A percentile compares a stretch with the other conserved stretches of the same genome.
phyloP scores from a whole-genome alignment of 1,140 invertebrate species.

The Neodiprion virginianus region DNA sequence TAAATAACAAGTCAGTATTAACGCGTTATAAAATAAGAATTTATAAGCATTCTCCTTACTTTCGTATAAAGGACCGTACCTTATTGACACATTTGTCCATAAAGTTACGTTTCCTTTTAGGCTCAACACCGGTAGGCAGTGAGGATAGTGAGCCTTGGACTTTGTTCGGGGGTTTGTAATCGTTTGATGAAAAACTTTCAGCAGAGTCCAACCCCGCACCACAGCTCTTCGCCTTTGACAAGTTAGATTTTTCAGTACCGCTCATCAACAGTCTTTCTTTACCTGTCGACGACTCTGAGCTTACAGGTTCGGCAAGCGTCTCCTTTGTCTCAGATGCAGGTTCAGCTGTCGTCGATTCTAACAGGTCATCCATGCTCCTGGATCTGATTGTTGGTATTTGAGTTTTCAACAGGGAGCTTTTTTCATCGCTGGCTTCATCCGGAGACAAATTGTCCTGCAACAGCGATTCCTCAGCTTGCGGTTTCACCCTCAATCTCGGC shows the following conservation, averaged over 20 bases:
- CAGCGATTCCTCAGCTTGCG: neutral
- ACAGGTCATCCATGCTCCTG: conserved; percentile 16
- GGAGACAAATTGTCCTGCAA: neutral
- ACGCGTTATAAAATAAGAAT: neutral
- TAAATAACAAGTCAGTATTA: conserved; percentile 36
- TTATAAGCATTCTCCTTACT: conserved; percentile 50
- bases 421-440: conserved; percentile 14
- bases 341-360: neutral
- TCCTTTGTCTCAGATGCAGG: conserved; percentile 12
- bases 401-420: neutral
- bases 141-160: conserved; percentile 53
- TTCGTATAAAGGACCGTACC: conserved; percentile 75
- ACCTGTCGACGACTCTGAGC: neutral
- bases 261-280: conserved; percentile 15
- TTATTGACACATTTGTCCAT: conserved; percentile 82
- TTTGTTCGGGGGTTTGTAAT: conserved; percentile 36
- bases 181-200: conserved; percentile 39
- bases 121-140: conserved; percentile 46
- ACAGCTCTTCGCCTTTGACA: conserved; percentile 53
- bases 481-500: conserved; percentile 24
- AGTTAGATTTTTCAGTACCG: conserved; percentile 33
- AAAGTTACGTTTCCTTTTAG: conserved; percentile 74
- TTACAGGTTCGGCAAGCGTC: neutral
- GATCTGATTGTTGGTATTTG: conserved; percentile 19
- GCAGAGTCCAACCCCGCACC: conserved; percentile 51